These are phyloP conservation scores for Syndactyla subalaris DNA, from an alignment of 2,797 vertebrate species.

Conservation along the genomic window DNA sequence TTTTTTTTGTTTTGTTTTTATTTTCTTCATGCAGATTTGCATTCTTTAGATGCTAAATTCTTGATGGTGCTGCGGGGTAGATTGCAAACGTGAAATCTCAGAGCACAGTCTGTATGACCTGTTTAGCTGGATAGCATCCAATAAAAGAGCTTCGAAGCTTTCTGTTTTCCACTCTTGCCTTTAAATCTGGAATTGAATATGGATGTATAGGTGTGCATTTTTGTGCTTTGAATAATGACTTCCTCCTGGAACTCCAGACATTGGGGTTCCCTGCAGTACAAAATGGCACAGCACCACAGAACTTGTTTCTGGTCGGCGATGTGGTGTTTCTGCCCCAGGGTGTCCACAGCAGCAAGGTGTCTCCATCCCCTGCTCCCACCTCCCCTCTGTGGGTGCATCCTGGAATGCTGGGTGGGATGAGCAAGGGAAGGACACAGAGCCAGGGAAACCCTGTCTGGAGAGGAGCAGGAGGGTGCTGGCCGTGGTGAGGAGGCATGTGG, in stretches of 20 bases:
- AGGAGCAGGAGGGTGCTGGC: neutral
- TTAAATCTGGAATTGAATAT: neutral
- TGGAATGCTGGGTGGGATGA: fast-evolving
- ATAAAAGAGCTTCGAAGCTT: neutral
- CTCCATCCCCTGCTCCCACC: too few species aligned
- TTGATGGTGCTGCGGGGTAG: neutral
- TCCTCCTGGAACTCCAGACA: neutral
- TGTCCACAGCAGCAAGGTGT: neutral
- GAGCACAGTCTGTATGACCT: fast-evolving
- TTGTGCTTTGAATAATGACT: neutral
- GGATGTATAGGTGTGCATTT: neutral
- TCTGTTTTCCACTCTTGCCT: neutral
- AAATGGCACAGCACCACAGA: fast-evolving
- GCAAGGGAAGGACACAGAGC: neutral
- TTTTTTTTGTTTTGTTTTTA: neutral
- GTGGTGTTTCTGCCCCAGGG: neutral
- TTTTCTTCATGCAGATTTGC: neutral
- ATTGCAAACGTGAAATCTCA: neutral
- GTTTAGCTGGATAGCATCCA: neutral
- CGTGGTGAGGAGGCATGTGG: neutral
- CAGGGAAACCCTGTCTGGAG: fast-evolving
- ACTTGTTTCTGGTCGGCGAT: fast-evolving
- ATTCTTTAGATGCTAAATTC: neutral
- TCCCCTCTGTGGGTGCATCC: fast-evolving
- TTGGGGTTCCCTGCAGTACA: neutral